Evolutionary conservation across 2,888 invertebrate genomes (phyloP), one percentile per base, ranked within the genome.

Genomic region (Oscheius sp.): DNA sequence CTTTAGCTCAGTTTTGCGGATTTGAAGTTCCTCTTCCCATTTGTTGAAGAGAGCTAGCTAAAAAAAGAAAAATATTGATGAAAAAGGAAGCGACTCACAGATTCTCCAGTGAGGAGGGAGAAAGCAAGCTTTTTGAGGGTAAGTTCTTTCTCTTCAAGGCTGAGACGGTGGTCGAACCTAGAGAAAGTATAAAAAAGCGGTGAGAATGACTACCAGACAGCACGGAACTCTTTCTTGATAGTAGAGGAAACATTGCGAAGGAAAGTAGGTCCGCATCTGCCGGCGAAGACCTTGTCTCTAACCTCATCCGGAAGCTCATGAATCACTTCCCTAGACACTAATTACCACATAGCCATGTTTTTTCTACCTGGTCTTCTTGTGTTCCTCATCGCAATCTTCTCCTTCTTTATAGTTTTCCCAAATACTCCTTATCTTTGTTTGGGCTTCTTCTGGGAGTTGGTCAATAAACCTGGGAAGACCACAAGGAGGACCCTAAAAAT

Each of bases 251-350:
- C 76, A 41, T 78, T 77, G 24, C 80, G 77, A 36, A 83, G 68
- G 73, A 83, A 83, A 1, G 78, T 73, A 12, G 83, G 83, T 33
- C 83, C 83, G 63, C 83, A 83, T 28, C 75, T 76, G 56, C 83
- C 83, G 30, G 82, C 77, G 73, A 83, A 83, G 30, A 81, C 68
- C 68, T 75, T 74, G 64, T 79, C 73, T 4, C 80, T 72, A n/a
- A 77, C 73, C 14, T 78, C 78, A n/a, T 76, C 74, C 20, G 78
- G 73, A 6, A 80, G 62, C n/a, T 70, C 67, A 24, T 72, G 70
- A 14, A 80, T 65, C 28, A 80, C 51, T 63, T 71, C 67, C 33
- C 80, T 77, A 45, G 33, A 74, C 4, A 4, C 41, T 12, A 9
- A 14, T 41, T 41, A 24, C 28, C 8, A 17, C 20, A n/a, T 5